phyloP scores from a whole-genome alignment of 2,797 vertebrate genomes.

The Gastrophryne carolinensis region DNA sequence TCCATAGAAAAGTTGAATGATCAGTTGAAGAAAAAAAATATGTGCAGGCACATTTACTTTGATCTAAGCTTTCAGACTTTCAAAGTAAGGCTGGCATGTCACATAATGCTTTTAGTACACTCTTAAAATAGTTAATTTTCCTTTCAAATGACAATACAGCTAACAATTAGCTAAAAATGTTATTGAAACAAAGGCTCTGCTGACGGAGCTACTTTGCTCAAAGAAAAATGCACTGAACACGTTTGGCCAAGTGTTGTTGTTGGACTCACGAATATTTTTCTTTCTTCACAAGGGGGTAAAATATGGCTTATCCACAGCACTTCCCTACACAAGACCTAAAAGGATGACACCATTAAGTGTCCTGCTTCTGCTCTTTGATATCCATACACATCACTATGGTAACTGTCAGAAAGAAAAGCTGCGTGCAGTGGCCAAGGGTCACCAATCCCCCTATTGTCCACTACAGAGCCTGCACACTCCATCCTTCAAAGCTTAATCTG shows the following conservation, averaged over 20 bases:
- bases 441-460: constrained; percentile 79
- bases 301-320: background rate
- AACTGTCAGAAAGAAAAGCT: constrained; percentile 57
- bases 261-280: constrained; percentile 56
- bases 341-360: constrained; percentile 65
- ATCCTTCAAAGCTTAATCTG: constrained; percentile 77
- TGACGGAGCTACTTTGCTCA: background rate
- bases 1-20: too few species aligned
- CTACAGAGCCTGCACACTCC: constrained; percentile 78
- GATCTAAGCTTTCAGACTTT: too few species aligned
- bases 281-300: constrained; percentile 55
- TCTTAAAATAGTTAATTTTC: background rate
- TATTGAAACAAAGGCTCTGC: background rate
- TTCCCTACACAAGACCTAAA: constrained; percentile 1
- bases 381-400: constrained; percentile 65
- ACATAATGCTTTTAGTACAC: background rate
- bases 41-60: too few species aligned
- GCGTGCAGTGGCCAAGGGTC: constrained; percentile 74
- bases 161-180: background rate
- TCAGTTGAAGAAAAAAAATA: too few species aligned
- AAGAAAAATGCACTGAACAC: background rate
- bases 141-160: background rate
- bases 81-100: too few species aligned
- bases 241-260: background rate
- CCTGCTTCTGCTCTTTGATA: constrained; percentile 72